Conservation (phyloP, 1,140 invertebrate species). For the Trichonephila clavata region DNA sequence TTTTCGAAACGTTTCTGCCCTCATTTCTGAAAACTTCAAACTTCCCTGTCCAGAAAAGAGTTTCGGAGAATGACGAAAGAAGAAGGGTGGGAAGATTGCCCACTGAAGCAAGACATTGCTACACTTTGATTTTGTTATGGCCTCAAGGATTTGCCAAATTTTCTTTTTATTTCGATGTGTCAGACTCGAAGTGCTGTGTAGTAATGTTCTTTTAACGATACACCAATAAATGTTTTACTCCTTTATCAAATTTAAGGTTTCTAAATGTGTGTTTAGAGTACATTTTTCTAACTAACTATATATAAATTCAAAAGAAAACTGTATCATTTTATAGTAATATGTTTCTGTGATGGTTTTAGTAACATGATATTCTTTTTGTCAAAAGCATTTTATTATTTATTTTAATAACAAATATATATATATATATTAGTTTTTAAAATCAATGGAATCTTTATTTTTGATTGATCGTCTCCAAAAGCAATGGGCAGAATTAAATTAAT, state of each 20-base stretch:
- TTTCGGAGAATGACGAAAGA: background rate
- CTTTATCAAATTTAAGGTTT: background rate
- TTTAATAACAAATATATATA: no score
- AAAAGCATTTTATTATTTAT: no score
- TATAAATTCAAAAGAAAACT: background rate
- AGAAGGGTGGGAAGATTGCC: background rate
- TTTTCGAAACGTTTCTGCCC: background rate
- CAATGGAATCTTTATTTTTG: no score
- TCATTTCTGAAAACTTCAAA: slow-evolving; percentile 18
- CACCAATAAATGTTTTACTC: background rate
- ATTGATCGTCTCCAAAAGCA: no score
- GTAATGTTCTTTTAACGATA: background rate
- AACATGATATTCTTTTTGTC: background rate
- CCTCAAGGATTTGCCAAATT: slow-evolving; percentile 18
- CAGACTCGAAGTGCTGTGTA: background rate
- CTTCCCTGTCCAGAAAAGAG: slow-evolving; percentile 11
- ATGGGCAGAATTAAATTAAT: no score
- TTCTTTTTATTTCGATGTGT: background rate
- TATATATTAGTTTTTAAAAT: no score
- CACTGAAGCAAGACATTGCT: slow-evolving; percentile 10
- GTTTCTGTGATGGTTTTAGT: background rate
- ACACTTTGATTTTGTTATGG: slow-evolving; percentile 20
- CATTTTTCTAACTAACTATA: background rate
- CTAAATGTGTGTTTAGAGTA: background rate
- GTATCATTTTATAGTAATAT: background rate